A percentile compares a stretch with the other conserved stretches of the same genome.
phyloP scores from a whole-genome alignment of 1,140 invertebrate genomes.

The Agrypnia vestita region DNA sequence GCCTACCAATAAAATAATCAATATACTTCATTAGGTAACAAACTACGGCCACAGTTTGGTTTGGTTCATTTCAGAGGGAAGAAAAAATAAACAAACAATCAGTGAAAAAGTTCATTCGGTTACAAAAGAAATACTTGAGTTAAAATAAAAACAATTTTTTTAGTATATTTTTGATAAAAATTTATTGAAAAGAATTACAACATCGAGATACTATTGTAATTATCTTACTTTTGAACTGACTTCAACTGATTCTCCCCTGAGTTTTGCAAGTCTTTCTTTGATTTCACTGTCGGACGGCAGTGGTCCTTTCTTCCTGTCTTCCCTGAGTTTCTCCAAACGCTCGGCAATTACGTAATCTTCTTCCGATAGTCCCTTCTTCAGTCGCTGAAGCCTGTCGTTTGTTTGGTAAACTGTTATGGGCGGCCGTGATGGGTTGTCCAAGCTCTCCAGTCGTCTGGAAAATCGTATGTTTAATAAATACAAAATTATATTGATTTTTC shows the following conservation, averaged over 20 bases:
- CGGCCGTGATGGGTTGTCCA: constrained; percentile 67
- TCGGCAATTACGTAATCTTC: constrained; percentile 74
- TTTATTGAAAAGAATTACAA: neutral
- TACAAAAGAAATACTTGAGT: neutral
- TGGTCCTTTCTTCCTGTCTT: constrained; percentile 64
- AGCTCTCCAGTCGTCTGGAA: constrained; percentile 63
- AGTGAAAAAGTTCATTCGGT: too few relatives aligned
- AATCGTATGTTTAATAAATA: neutral
- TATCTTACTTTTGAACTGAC: constrained; percentile 56
- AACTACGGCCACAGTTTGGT: too few relatives aligned
- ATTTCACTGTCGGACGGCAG: constrained; percentile 72
- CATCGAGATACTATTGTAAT: neutral
- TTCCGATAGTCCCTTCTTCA: constrained; percentile 66
- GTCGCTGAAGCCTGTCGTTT: constrained; percentile 66
- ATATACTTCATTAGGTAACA: too few relatives aligned
- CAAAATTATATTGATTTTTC: too few relatives aligned
- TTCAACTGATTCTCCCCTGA: constrained; percentile 71
- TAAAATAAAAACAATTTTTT: neutral
- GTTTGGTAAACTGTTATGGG: constrained; percentile 72
- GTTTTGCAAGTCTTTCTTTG: constrained; percentile 72
- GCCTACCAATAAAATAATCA: too few relatives aligned
- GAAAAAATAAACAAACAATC: too few relatives aligned
- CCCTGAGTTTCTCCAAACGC: constrained; percentile 76
- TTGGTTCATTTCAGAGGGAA: too few relatives aligned
- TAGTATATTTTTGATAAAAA: neutral